Evolutionary conservation across 2,888 invertebrate genomes (phyloP).

Genomic region (Meteorus colon): DNA sequence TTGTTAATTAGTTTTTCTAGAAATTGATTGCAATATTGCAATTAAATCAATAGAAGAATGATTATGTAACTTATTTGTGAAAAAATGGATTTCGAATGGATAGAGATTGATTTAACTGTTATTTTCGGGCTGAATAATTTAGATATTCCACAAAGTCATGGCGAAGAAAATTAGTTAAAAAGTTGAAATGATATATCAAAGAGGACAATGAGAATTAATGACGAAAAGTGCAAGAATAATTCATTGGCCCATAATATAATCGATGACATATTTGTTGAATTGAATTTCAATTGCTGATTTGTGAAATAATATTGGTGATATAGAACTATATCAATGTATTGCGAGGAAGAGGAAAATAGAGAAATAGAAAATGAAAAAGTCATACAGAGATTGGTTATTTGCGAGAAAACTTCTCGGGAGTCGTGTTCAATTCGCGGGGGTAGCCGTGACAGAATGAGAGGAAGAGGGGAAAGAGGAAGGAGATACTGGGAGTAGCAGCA

Average conservation of each 20-base stretch:
- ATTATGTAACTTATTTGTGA: no score
- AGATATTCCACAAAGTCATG: no score
- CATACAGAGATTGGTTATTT: constrained; percentile 48
- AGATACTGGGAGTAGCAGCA: constrained; percentile 48
- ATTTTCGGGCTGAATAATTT: no score
- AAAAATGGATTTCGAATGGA: no score
- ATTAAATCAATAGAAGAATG: no score
- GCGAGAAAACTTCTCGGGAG: constrained; percentile 49
- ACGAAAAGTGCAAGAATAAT: background rate
- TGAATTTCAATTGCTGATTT: constrained; percentile 22
- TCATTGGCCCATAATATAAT: constrained; percentile 18
- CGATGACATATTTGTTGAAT: constrained; percentile 18
- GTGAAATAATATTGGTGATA: constrained; percentile 12
- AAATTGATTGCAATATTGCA: no score
- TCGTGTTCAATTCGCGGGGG: constrained; percentile 22
- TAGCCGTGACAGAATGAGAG: background rate
- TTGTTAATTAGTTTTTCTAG: no score
- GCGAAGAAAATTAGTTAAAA: no score
- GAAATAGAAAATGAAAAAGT: constrained; percentile 13
- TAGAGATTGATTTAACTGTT: no score
- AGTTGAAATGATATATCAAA: no score
- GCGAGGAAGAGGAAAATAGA: no score
- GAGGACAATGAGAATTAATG: background rate
- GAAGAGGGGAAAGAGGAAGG: background rate
- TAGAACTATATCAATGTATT: background rate